Evolutionary conservation across 23 tunicate genomes (phyloP).

Genomic region (Ciona savignyi): DNA sequence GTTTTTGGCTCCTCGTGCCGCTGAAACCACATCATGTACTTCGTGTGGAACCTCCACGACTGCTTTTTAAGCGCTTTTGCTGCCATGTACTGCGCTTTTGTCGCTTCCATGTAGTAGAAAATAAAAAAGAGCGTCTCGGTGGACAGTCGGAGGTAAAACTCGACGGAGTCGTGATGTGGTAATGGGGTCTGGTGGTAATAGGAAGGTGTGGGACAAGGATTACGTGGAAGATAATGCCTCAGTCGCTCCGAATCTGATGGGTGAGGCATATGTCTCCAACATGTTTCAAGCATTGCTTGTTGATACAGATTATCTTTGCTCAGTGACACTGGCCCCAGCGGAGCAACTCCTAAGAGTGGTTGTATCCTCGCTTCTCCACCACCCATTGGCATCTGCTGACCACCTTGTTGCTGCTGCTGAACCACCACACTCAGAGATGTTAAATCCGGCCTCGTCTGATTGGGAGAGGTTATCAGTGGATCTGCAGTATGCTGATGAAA

Average conservation of each 20-base stretch:
- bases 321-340: constrained; percentile 56
- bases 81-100: constrained; percentile 97
- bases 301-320: constrained; percentile 69
- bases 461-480: constrained; percentile 16
- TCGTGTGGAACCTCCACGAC: constrained; percentile 97
- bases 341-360: constrained; percentile 79
- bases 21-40: constrained; percentile 99
- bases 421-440: constrained; percentile 11
- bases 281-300: constrained; percentile 76
- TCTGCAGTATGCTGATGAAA: constrained; percentile 15
- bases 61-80: constrained; percentile 98
- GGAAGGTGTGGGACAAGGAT: constrained; percentile 82
- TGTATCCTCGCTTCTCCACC: constrained; percentile 61
- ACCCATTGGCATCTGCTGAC: constrained; percentile 39
- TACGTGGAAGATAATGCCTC: constrained; percentile 93
- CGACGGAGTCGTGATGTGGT: constrained; percentile 83
- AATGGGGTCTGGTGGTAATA: constrained; percentile 87
- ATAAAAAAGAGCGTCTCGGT: constrained; percentile 96
- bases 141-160: constrained; percentile 82
- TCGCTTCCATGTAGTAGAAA: constrained; percentile 99
- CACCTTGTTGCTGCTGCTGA: constrained; percentile 18
- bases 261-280: constrained; percentile 96
- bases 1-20: constrained; percentile 99
- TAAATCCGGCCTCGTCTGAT: constrained; percentile 25
- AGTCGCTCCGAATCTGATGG: constrained; percentile 89